Evolutionary conservation across 2,888 invertebrate species (phyloP).

Genomic region (Tetragonisca angustula): DNA sequence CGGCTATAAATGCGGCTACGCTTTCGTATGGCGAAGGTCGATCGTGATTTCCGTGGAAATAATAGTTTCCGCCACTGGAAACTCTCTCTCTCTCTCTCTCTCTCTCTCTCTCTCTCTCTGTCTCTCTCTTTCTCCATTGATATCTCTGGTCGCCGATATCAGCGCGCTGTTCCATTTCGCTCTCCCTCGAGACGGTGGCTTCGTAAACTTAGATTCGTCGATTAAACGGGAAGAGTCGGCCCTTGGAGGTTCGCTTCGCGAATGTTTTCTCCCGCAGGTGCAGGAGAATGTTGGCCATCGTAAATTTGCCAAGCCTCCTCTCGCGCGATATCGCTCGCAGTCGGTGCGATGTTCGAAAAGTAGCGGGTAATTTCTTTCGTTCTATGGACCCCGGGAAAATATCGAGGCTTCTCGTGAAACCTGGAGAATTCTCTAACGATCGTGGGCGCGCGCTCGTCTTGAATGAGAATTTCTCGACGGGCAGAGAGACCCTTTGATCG

Average conservation of each 20-base stretch:
- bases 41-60: constrained; percentile 22
- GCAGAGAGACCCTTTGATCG: constrained; percentile 22
- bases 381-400: not conserved
- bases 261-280: constrained; percentile 16
- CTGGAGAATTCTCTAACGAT: constrained; percentile 15
- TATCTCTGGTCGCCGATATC: not conserved
- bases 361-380: constrained; percentile 6
- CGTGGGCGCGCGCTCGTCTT: not conserved
- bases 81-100: not conserved
- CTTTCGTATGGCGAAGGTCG: not conserved
- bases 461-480: constrained; percentile 24
- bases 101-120: not conserved
- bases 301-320: constrained; percentile 34
- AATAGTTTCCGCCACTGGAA: not conserved
- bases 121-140: not conserved
- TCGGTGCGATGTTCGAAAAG: not conserved
- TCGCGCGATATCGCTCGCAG: constrained; percentile 1
- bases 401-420: not conserved
- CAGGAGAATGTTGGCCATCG: constrained; percentile 4
- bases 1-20: not conserved
- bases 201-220: constrained; percentile 20
- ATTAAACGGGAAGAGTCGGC: constrained; percentile 30
- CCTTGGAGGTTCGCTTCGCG: constrained; percentile 13
- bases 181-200: constrained; percentile 19
- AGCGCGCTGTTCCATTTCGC: constrained; percentile 5